Conservation (phyloP, 2,797 vertebrate species). For the Vipera ursinii region DNA sequence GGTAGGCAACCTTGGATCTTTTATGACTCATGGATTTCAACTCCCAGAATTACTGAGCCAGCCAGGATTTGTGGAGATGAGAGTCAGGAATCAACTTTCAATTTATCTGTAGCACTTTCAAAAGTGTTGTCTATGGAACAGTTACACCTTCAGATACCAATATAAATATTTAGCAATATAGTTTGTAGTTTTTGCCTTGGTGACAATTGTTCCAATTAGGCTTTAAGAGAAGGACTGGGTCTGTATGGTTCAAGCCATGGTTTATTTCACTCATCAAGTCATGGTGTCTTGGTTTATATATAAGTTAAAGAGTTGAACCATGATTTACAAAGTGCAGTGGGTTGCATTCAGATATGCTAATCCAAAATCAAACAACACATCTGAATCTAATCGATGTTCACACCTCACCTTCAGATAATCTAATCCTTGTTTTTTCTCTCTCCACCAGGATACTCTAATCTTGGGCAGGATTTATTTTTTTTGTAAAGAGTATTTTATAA, state of each 20-base stretch:
- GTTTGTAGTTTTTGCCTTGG: no score
- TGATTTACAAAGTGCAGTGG: background rate
- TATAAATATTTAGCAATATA: background rate
- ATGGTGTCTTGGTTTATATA: background rate
- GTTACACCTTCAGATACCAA: background rate
- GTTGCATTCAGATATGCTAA: background rate
- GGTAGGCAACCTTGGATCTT: no score
- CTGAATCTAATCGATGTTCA: background rate
- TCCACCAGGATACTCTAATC: background rate
- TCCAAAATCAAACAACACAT: background rate
- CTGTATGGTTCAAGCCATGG: no score
- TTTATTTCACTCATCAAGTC: no score
- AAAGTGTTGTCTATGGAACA: background rate
- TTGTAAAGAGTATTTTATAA: background rate
- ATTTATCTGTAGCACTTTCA: background rate
- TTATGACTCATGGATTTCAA: no score
- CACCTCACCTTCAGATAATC: background rate
- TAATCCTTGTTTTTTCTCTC: background rate
- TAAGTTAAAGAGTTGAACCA: background rate
- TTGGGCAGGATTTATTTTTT: background rate
- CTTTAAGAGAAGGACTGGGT: no score
- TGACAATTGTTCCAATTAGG: no score
- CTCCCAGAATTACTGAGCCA: no score
- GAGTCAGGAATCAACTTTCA: background rate
- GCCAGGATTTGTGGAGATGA: background rate